A percentile compares a stretch with the other conserved stretches of the same genome.
Conservation (phyloP, 37 sponge, comb jelly and placozoan species). For the Tethya wilhelma region DNA sequence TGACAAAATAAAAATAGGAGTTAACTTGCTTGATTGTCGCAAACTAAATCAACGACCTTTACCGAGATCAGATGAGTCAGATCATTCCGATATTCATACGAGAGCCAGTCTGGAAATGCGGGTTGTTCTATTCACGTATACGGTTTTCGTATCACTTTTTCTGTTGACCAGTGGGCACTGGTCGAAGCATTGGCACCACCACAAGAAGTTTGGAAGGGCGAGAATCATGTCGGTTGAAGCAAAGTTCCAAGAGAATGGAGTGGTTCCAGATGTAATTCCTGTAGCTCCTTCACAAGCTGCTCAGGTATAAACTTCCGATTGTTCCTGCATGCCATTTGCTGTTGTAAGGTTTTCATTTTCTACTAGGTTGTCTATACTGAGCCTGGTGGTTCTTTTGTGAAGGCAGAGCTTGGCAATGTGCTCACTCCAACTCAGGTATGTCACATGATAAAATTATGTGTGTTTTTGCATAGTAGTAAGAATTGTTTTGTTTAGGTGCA, state of each 20-base stretch:
- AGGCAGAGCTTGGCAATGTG: slow-evolving; percentile 59
- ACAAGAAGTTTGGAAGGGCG: slow-evolving; percentile 56
- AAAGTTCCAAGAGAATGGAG: slow-evolving; percentile 31
- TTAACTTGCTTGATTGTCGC: too few species aligned
- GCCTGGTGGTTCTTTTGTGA: too few species aligned
- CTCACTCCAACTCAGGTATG: slow-evolving; percentile 77
- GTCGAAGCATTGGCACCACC: not conserved
- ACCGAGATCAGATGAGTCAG: too few species aligned
- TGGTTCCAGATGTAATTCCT: slow-evolving; percentile 74
- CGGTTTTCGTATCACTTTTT: too few species aligned
- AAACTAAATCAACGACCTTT: too few species aligned
- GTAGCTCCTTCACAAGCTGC: slow-evolving; percentile 37
- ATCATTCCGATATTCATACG: too few species aligned
- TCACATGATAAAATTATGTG: not conserved
- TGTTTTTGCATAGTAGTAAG: too few species aligned
- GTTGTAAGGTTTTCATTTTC: not conserved
- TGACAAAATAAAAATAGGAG: too few species aligned
- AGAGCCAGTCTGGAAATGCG: too few species aligned
- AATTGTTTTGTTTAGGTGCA: slow-evolving; percentile 60
- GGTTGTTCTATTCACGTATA: too few species aligned
- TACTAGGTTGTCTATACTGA: slow-evolving; percentile 1
- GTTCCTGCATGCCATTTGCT: slow-evolving; percentile 1
- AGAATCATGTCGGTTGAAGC: slow-evolving; percentile 7
- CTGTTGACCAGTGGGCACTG: too few species aligned
- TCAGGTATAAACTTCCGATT: slow-evolving; percentile 19